These are phyloP conservation scores for Cephalophus harveyi DNA, from an alignment of 2,113 vertebrate species.

Conservation along the genomic window DNA sequence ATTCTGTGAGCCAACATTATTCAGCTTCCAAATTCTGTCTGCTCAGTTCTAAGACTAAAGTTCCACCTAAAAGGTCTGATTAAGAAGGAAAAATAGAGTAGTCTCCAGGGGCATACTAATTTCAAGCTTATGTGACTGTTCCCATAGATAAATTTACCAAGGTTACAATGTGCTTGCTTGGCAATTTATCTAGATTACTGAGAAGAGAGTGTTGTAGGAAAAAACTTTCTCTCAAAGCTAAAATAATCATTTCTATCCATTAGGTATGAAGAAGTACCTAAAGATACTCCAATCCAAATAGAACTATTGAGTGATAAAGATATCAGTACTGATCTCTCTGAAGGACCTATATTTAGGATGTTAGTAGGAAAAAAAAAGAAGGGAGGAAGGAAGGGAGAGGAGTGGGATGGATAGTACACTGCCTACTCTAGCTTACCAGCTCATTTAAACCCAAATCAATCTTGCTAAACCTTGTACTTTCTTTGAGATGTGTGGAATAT, in stretches of 20 bases:
- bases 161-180: constrained; percentile 67
- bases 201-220: constrained; percentile 16
- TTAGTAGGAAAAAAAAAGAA: not conserved
- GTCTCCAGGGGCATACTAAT: constrained; percentile 62
- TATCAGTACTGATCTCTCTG: not conserved
- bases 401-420: too few species aligned
- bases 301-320: not conserved
- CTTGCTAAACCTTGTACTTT: not conserved
- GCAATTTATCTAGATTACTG: constrained; percentile 71
- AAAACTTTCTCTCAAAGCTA: not conserved
- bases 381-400: too few species aligned
- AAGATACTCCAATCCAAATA: not conserved
- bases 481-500: not conserved
- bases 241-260: not conserved
- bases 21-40: constrained; percentile 50
- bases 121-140: constrained; percentile 64
- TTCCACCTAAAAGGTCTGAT: constrained; percentile 49
- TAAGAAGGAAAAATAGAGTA: constrained; percentile 42
- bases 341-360: not conserved
- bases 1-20: constrained; percentile 3
- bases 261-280: not conserved
- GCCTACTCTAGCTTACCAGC: not conserved
- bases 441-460: not conserved
- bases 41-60: constrained; percentile 44
- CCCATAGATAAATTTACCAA: constrained; percentile 65